Evolutionary conservation across 1,140 invertebrate species (phyloP), one percentile per base, ranked within the genome.

Genomic region (Schmidtea mediterranea): DNA sequence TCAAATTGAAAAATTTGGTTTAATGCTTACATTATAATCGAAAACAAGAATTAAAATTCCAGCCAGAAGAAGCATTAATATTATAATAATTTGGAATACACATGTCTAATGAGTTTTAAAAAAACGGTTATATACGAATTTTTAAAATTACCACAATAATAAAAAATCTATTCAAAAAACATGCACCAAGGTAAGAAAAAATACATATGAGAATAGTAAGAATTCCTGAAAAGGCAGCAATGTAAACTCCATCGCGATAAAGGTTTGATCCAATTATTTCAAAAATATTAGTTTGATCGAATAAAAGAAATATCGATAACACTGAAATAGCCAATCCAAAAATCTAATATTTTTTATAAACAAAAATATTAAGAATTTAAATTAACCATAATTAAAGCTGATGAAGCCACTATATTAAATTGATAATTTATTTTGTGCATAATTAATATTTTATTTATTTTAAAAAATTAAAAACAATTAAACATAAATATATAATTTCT

Each of bases 251-350:
- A 24, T 15, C n/a, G 21, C 43, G 15, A 21, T 45, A 45, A 5
- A 45, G 19, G 22, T 45, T 21, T 8, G 15, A 19, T 45, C 43
- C 43, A 45, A 45, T 8, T 45, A 45, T 21, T 19, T 19, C 43
- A 45, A 21, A 45, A 6, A 45, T 6, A 45, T 45, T 21, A n/a
- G 8, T 21, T 13, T 45, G 15, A 21, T 45, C 43, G 10, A 6
- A 32, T 10, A 32, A 32, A 32, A 32, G 26, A 32, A 32, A 32
- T 32, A 32, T 32, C 10, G 26, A 32, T 6, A 32, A 32, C 26
- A 32, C 26, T 10, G 26, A 3, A 6, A 32, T 6, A 32, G 26
- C 26, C 3, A 32, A 32, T 32, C 26, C 26, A 32, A 32, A 32
- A 32, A 32, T 32, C 26, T 32, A 6, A 6, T 10, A 32, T 32